A percentile compares a stretch with the other conserved stretches of the same genome.
Evolutionary conservation across 2,888 invertebrate species (phyloP).

Genomic region (Andrena marginata): DNA sequence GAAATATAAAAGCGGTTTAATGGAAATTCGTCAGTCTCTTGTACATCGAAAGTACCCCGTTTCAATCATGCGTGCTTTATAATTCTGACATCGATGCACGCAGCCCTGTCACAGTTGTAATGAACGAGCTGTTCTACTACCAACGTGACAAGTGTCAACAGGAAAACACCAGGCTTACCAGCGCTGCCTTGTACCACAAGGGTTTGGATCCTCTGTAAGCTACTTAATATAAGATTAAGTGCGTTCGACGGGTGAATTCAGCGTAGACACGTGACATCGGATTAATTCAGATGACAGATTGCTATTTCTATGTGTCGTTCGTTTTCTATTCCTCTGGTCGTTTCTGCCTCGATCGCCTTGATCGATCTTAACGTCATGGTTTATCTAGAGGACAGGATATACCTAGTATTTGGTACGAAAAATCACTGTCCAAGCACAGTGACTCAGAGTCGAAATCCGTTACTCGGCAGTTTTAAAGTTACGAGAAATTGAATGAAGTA

Average conservation of each 20-base stretch:
- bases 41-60: no score
- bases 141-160: conserved; percentile 51
- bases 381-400: conserved; percentile 1
- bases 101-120: conserved; percentile 26
- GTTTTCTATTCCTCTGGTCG: background rate
- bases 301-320: conserved; percentile 24
- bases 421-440: background rate
- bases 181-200: conserved; percentile 17
- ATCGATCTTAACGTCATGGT: background rate
- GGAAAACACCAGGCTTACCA: conserved; percentile 52
- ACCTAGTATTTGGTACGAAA: background rate
- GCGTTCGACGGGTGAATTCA: conserved; percentile 22
- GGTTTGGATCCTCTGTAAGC: conserved; percentile 49
- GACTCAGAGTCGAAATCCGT: background rate
- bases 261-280: conserved; percentile 38
- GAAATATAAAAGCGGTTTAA: no score
- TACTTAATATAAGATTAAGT: conserved; percentile 64
- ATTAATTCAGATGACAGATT: conserved; percentile 58
- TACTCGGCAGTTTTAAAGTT: background rate
- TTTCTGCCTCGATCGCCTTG: conserved; percentile 10
- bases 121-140: conserved; percentile 25
- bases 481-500: background rate
- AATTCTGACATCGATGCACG: background rate
- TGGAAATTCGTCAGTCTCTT: no score
- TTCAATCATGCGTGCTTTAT: background rate